Evolutionary conservation across 2,888 invertebrate genomes (phyloP).

Genomic region (Empis stercorea): DNA sequence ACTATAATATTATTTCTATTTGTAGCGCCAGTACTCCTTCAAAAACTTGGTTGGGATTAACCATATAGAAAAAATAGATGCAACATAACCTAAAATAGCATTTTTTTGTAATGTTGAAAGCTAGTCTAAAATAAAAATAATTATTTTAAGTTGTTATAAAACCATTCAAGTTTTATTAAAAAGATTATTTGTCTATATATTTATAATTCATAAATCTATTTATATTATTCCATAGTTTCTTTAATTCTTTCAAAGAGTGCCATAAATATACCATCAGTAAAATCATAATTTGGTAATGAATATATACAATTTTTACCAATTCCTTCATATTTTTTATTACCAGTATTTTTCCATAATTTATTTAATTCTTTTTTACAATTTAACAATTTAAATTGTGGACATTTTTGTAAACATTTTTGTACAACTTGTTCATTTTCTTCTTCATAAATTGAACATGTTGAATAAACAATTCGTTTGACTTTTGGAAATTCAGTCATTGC

Average conservation of each 20-base stretch:
- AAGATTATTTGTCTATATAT: too few species aligned
- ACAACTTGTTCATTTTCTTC: conserved; percentile 91
- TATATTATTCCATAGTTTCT: neutral
- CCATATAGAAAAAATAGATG: neutral
- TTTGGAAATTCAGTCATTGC: conserved; percentile 74
- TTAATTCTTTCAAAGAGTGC: conserved; percentile 63
- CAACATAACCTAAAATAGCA: too few species aligned
- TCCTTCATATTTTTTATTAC: conserved; percentile 49
- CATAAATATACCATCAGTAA: conserved; percentile 90
- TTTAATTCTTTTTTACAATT: conserved; percentile 47
- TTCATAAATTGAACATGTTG: conserved; percentile 83
- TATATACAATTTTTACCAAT: conserved; percentile 67
- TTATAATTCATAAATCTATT: too few species aligned
- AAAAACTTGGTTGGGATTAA: neutral
- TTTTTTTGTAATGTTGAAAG: too few species aligned
- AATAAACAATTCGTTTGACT: conserved; percentile 80
- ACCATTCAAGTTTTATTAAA: too few species aligned
- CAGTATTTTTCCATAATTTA: conserved; percentile 54
- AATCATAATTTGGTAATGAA: conserved; percentile 58
- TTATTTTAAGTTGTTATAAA: too few species aligned
- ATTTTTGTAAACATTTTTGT: conserved; percentile 24
- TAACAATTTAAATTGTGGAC: conserved; percentile 47
- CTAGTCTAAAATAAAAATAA: too few species aligned
- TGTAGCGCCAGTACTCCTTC: neutral
- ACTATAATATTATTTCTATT: neutral